These are phyloP conservation scores for Zaprionus lachaisei DNA, from an alignment of 1,140 invertebrate species.

Conservation along the genomic window DNA sequence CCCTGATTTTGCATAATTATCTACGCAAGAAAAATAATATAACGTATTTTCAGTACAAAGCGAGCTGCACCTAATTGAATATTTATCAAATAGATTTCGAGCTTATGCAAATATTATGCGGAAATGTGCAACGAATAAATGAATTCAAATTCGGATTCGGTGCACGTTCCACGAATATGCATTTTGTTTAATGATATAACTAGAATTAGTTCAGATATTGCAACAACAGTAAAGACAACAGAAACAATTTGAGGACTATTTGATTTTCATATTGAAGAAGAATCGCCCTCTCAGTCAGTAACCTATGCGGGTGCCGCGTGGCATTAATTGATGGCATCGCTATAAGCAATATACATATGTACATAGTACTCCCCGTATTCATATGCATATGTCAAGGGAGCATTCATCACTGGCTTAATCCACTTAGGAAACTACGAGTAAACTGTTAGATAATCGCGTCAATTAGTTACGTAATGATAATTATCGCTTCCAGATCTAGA, in stretches of 20 bases:
- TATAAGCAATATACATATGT: background rate
- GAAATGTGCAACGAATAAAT: slow-evolving; percentile 62
- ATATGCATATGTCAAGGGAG: slow-evolving; percentile 1
- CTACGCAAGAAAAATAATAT: slow-evolving; percentile 53
- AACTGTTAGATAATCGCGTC: slow-evolving; percentile 65
- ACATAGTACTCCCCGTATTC: background rate
- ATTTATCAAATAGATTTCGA: slow-evolving; percentile 72
- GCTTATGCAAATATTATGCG: slow-evolving; percentile 68
- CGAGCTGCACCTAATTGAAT: slow-evolving; percentile 66
- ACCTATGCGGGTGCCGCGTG: slow-evolving; percentile 27
- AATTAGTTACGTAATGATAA: slow-evolving; percentile 73
- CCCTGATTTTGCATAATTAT: slow-evolving; percentile 48
- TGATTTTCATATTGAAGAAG: slow-evolving; percentile 15
- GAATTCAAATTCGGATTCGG: slow-evolving; percentile 11
- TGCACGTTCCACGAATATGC: slow-evolving; percentile 3
- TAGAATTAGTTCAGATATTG: slow-evolving; percentile 14
- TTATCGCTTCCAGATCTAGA: slow-evolving; percentile 51
- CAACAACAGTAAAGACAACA: background rate
- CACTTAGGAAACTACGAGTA: slow-evolving; percentile 26
- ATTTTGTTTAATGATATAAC: slow-evolving; percentile 6
- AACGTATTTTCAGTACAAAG: slow-evolving; percentile 21
- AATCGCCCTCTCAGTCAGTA: background rate
- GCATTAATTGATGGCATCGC: slow-evolving; percentile 27
- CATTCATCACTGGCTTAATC: slow-evolving; percentile 39
- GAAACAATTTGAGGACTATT: slow-evolving; percentile 25